These are phyloP conservation scores for Carabus problematicus DNA, from an alignment of 2,888 invertebrate genomes.

Conservation along the genomic window DNA sequence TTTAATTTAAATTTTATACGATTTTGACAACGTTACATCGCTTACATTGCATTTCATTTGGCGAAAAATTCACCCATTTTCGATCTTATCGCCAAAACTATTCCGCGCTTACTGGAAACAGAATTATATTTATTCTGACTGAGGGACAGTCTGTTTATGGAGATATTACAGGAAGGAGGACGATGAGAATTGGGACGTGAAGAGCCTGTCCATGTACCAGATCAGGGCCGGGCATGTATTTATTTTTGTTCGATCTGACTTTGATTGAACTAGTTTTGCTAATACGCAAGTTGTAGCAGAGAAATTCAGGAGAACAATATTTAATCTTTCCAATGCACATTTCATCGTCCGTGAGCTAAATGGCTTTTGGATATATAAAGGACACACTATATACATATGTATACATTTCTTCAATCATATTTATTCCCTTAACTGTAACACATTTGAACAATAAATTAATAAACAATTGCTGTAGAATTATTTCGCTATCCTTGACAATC, in stretches of 20 bases:
- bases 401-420: neutral
- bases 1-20: too few relatives aligned
- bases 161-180: conserved; percentile 9
- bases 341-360: too few relatives aligned
- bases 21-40: too few relatives aligned
- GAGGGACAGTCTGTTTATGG: conserved; percentile 2
- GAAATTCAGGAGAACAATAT: too few relatives aligned
- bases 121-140: conserved; percentile 21
- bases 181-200: conserved; percentile 18
- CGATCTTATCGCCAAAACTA: conserved; percentile 10
- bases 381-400: too few relatives aligned
- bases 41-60: conserved; percentile 21
- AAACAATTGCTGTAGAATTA: too few relatives aligned
- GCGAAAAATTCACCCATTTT: conserved; percentile 16
- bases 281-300: too few relatives aligned
- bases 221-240: conserved; percentile 27
- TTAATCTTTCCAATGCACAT: too few relatives aligned
- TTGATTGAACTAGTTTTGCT: conserved; percentile 17
- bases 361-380: too few relatives aligned
- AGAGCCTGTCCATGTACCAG: conserved; percentile 20
- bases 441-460: too few relatives aligned
- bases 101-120: conserved; percentile 21
- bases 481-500: too few relatives aligned
- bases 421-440: neutral
- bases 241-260: conserved; percentile 14